A percentile compares a stretch with the other conserved stretches of the same genome.
These are phyloP conservation scores for Aix galericulata DNA, from an alignment of 2,113 vertebrate species.

Conservation along the genomic window DNA sequence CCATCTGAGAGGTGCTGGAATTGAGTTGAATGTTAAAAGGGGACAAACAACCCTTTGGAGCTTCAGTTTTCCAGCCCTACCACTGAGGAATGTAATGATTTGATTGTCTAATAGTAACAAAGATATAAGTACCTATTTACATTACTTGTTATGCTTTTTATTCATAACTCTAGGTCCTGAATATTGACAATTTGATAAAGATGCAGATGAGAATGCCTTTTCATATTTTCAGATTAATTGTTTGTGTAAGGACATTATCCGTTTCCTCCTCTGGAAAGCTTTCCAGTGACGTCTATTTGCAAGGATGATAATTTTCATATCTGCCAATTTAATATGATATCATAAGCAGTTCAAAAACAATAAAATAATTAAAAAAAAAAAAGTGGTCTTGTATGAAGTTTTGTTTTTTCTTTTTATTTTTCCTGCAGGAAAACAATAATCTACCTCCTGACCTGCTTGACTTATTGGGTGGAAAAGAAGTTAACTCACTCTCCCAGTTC, in stretches of 20 bases:
- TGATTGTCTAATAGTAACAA: neutral
- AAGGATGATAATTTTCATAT: neutral
- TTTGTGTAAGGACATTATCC: neutral
- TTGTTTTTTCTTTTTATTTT: neutral
- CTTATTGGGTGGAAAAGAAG: neutral
- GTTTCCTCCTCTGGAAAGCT: neutral
- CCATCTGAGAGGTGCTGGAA: neutral
- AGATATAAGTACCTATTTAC: neutral
- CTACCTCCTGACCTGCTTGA: neutral
- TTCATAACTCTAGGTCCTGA: neutral
- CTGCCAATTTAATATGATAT: neutral
- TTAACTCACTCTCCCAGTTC: neutral
- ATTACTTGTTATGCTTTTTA: neutral
- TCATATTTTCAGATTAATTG: neutral
- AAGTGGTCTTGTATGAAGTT: neutral
- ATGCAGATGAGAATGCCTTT: neutral
- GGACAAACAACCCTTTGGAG: rapidly evolving
- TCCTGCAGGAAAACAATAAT: neutral
- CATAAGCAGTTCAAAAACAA: neutral
- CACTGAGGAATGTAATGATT: neutral
- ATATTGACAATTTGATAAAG: neutral
- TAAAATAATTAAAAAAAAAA: neutral
- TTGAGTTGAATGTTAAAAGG: neutral
- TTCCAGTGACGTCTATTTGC: neutral
- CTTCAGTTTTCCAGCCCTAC: neutral